Conservation (phyloP, 2,113 vertebrate species). For the Orcinus orca region DNA sequence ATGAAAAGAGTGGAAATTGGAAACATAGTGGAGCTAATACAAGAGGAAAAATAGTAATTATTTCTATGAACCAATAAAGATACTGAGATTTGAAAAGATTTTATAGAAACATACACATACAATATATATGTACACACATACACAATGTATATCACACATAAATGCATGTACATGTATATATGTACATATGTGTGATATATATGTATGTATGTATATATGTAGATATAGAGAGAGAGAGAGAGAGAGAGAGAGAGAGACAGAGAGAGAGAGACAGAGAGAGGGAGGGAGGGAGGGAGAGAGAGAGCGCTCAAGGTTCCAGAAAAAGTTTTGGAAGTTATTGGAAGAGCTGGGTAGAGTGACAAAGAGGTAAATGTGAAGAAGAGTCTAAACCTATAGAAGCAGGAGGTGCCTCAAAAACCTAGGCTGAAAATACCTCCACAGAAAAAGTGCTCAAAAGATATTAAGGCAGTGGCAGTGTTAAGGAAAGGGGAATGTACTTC, state of each 20-base stretch:
- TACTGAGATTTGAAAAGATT: background rate
- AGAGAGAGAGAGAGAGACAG: too few species aligned
- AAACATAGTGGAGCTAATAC: background rate
- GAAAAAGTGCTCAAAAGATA: background rate
- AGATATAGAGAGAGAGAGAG: too few species aligned
- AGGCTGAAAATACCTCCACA: background rate
- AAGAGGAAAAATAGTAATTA: background rate
- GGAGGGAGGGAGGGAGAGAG: too few species aligned
- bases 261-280: too few species aligned
- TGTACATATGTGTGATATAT: background rate
- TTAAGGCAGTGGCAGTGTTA: background rate
- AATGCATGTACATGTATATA: background rate
- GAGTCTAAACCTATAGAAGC: background rate
- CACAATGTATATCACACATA: rapidly evolving
- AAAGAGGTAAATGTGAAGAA: background rate
- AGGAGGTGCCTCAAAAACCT: background rate
- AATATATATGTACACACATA: too few species aligned
- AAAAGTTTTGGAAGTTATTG: background rate
- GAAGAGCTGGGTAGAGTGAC: background rate
- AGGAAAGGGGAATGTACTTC: background rate
- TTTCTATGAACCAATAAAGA: background rate
- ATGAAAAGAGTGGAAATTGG: background rate
- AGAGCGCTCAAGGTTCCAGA: background rate
- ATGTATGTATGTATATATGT: background rate
- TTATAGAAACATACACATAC: background rate